Percentiles rank a stretch among this genome's conserved stretches.
Conservation (phyloP, 2,888 invertebrate species). For the Acholoe squamosa region DNA sequence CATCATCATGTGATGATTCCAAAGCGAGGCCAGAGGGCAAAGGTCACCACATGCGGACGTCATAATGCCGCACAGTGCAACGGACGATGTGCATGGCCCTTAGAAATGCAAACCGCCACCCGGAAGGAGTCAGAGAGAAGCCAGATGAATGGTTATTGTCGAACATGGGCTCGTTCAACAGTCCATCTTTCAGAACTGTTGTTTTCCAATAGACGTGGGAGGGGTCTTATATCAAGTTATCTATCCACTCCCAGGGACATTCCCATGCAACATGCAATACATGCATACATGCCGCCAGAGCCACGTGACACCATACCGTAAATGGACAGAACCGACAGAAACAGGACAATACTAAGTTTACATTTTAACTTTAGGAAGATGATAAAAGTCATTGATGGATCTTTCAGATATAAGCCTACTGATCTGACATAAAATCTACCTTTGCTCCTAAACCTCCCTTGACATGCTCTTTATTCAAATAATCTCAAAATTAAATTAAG, state of each 20-base stretch:
- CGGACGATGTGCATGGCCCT: constrained; percentile 15
- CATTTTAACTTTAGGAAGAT: neutral
- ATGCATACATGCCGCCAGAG: constrained; percentile 57
- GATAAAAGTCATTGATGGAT: neutral
- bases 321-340: constrained; percentile 33
- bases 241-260: constrained; percentile 50
- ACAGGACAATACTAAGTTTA: constrained; percentile 45
- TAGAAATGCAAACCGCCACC: constrained; percentile 19
- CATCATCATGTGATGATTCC: constrained; percentile 36
- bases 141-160: neutral
- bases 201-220: constrained; percentile 10
- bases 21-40: constrained; percentile 48
- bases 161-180: constrained; percentile 2
- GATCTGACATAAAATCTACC: neutral
- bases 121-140: neutral
- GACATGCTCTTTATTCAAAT: constrained; percentile 12
- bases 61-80: neutral
- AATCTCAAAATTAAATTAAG: neutral
- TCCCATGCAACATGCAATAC: constrained; percentile 53
- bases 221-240: constrained; percentile 40
- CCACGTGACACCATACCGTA: constrained; percentile 51
- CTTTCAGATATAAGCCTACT: neutral
- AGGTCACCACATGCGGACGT: constrained; percentile 46
- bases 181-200: neutral
- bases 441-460: neutral